A percentile compares a stretch with the other conserved stretches of the same genome.
These are phyloP conservation scores for Antennarius striatus DNA, from an alignment of 2,113 vertebrate genomes.

Conservation along the genomic window DNA sequence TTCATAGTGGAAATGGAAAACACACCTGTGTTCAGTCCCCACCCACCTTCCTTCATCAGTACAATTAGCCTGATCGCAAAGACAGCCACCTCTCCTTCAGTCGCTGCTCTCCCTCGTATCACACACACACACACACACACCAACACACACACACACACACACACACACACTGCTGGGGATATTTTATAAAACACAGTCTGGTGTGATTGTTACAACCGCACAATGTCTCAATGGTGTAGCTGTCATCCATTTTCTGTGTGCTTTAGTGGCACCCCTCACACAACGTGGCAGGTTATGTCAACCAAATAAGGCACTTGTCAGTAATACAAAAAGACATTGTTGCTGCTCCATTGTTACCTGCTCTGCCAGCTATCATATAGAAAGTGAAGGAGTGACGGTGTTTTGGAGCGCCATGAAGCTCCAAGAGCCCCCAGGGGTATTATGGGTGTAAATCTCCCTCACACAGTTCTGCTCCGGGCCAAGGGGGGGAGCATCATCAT, in stretches of 20 bases:
- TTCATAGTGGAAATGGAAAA: conserved; percentile 39
- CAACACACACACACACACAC: conserved; percentile 7
- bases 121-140: conserved; percentile 10
- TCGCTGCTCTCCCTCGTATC: conserved; percentile 20
- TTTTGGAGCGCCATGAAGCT: conserved; percentile 52
- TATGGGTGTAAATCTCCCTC: conserved; percentile 76
- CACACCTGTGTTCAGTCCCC: conserved; percentile 24
- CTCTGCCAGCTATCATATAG: conserved; percentile 71
- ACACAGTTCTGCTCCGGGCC: conserved; percentile 73
- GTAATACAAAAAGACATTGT: conserved; percentile 76
- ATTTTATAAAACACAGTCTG: conserved; percentile 47
- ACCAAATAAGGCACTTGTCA: conserved; percentile 78
- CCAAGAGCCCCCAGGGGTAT: conserved; percentile 61
- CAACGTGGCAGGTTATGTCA: conserved; percentile 70
- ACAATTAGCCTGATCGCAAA: conserved; percentile 56
- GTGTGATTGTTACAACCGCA: conserved; percentile 63
- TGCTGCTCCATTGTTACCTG: conserved; percentile 72
- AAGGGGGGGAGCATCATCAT: conserved; percentile 69
- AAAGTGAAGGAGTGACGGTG: conserved; percentile 74
- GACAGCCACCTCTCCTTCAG: conserved; percentile 45
- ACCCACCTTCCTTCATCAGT: conserved; percentile 24
- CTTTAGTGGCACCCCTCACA: conserved; percentile 56
- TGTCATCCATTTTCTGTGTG: conserved; percentile 68
- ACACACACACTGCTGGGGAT: conserved; percentile 14
- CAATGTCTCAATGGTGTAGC: conserved; percentile 71